Base-by-base conservation (phyloP, 92 coral and sea anemone species). In the Bergia puertoricense region DNA sequence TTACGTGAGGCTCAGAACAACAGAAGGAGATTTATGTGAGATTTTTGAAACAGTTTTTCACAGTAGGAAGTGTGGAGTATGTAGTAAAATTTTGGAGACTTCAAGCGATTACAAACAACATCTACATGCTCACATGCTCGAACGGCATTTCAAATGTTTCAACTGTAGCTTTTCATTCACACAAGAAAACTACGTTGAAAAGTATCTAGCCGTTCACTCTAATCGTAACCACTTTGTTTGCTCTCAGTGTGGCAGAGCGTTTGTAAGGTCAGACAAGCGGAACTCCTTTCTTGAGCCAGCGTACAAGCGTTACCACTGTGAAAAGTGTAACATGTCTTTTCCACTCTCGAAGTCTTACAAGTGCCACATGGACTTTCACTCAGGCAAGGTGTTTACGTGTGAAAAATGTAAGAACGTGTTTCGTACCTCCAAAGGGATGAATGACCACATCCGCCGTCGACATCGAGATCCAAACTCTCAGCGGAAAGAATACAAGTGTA, bases 241-340 rank as follows among this genome's bases (percentile, higher is more conserved):
- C 39, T 50, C 42, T 41, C 67, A 50, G 66, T 79, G 83, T 18
- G 43, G 83, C 43, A 30, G 69, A 79, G 83, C 83, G 8, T 79
- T 46, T 79, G 83, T 79, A 22, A 79, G 69, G 66, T 79, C 83
- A 50, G 83, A 23, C 67, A 79, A 57, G 10, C 20, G 42, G 43
- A 79, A 38, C 30, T 50, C 67, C 20, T 4, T 79, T 42, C 67
- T 79, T 36, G 67, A 51, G 69, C 68, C 83, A 0, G 83, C 83
- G 11, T 46, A 23, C 83, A 79, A 79, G 22, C 69, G 67, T 5
- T 79, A 46, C 66, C 83, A 79, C 67, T 79, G 83, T 30, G 83
- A 79, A 50, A n/a, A 79, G n/a, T 79, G 83, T n/a, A 79, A 51
- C 66, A 79, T 46, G 69, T 79, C 83, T 0, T 79, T 79, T 79